A percentile compares a stretch with the other conserved stretches of the same genome.
These are phyloP conservation scores for Brachyalestes nurse DNA, from an alignment of 2,797 vertebrate species.

Conservation along the genomic window DNA sequence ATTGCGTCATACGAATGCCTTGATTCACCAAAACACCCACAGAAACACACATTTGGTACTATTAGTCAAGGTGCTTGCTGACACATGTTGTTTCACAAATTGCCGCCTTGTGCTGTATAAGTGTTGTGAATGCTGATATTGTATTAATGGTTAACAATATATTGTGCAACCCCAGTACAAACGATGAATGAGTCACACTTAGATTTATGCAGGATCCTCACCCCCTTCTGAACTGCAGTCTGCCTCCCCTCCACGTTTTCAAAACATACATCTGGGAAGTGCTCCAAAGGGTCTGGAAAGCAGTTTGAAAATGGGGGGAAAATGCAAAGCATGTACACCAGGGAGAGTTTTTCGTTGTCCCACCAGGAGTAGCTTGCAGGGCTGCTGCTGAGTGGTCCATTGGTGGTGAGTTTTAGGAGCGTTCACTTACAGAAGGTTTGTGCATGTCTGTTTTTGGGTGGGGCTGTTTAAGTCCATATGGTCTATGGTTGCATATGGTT, in stretches of 20 bases:
- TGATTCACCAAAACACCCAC: neutral
- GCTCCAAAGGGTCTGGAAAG: conserved; percentile 68
- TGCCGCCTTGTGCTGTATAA: neutral
- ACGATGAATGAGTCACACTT: neutral
- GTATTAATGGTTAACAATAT: neutral
- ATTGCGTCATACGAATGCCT: neutral
- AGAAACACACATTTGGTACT: neutral
- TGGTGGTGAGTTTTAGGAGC: conserved; percentile 45
- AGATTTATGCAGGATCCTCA: conserved; percentile 15
- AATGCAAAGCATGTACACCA: conserved; percentile 60
- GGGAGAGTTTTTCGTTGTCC: conserved; percentile 52
- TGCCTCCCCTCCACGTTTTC: conserved; percentile 51
- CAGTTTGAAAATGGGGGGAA: conserved; percentile 57
- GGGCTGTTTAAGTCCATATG: conserved; percentile 37
- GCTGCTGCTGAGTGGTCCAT: conserved; percentile 19
- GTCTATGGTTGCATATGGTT: conserved; percentile 68
- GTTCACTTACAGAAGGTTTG: conserved; percentile 11
- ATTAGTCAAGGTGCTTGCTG: too few relatives aligned
- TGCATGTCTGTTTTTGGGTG: conserved; percentile 51
- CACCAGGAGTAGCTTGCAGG: conserved; percentile 51
- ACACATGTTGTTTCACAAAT: too few relatives aligned
- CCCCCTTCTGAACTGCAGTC: conserved; percentile 43
- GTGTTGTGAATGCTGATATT: neutral
- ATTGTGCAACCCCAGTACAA: conserved; percentile 3
- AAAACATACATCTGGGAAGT: conserved; percentile 63